phyloP scores from a whole-genome alignment of 35 echinoderm and acorn worm genomes.

The Acanthaster planci region DNA sequence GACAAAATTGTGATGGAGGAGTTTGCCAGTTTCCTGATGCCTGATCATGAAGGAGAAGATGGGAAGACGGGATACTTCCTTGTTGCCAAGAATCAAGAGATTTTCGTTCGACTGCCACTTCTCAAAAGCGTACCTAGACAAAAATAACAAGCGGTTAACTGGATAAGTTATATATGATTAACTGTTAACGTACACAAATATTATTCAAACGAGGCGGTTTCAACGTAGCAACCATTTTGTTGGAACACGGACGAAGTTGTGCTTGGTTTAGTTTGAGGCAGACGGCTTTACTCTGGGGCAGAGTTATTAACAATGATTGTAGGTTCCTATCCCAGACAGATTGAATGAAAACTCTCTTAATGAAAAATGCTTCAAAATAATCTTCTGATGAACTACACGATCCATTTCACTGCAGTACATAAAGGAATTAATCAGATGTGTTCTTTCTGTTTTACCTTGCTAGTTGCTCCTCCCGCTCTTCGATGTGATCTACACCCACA shows the following conservation, averaged over 20 bases:
- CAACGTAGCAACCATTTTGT: no score
- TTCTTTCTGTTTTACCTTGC: slow-evolving; percentile 58
- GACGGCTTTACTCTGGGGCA: no score
- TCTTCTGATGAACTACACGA: no score
- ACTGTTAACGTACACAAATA: no score
- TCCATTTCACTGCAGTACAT: no score
- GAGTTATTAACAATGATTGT: background rate
- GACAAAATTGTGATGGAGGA: slow-evolving; percentile 97
- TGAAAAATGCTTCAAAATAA: no score
- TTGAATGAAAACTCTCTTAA: background rate
- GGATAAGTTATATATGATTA: no score
- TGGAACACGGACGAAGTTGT: no score
- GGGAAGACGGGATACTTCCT: slow-evolving; percentile 69
- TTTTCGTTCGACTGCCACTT: slow-evolving; percentile 82
- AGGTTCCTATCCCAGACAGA: background rate
- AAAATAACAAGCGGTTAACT: no score
- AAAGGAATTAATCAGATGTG: no score
- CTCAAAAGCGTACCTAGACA: slow-evolving; percentile 67
- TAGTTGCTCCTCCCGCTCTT: slow-evolving; percentile 74
- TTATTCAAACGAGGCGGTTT: no score
- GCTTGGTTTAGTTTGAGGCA: no score
- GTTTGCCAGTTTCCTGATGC: slow-evolving; percentile 79
- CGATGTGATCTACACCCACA: slow-evolving; percentile 72
- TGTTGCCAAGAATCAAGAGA: slow-evolving; percentile 80
- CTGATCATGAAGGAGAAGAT: slow-evolving; percentile 95